phyloP scores from a whole-genome alignment of 1,140 invertebrate genomes.

The Ridgeia piscesae region DNA sequence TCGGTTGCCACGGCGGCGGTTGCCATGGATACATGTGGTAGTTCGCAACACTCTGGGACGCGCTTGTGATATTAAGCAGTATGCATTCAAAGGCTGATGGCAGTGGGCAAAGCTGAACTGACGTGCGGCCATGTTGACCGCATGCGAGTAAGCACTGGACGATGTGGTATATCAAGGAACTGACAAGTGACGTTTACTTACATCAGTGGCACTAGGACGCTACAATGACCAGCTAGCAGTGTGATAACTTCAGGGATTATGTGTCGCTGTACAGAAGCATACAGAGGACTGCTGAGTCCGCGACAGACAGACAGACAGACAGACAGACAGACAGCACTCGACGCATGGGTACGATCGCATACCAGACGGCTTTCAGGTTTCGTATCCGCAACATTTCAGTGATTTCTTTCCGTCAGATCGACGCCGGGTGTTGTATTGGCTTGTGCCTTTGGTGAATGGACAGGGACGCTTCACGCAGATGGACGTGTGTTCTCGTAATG shows the following conservation, averaged over 20 bases:
- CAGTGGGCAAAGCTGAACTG: neutral
- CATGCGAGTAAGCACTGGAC: neutral
- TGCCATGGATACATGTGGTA: neutral
- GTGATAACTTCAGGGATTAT: neutral
- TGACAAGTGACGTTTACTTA: too few relatives aligned
- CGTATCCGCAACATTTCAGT: neutral
- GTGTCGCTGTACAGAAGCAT: neutral
- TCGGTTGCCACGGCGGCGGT: neutral
- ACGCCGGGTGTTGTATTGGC: neutral
- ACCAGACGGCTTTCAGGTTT: neutral
- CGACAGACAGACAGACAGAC: too few relatives aligned
- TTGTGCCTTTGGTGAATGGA: neutral
- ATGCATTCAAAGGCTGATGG: neutral
- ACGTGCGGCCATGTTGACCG: neutral
- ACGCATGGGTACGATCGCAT: neutral
- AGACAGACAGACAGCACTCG: too few relatives aligned
- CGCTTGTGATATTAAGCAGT: slow-evolving; percentile 1
- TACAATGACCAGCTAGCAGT: neutral
- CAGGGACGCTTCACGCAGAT: neutral
- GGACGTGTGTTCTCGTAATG: neutral
- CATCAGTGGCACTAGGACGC: neutral
- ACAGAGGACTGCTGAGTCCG: neutral
- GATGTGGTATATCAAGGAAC: neutral
- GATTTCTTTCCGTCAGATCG: neutral
- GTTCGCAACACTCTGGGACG: neutral